phyloP scores from a whole-genome alignment of 1,140 invertebrate species.

The Drosophila truncata region DNA sequence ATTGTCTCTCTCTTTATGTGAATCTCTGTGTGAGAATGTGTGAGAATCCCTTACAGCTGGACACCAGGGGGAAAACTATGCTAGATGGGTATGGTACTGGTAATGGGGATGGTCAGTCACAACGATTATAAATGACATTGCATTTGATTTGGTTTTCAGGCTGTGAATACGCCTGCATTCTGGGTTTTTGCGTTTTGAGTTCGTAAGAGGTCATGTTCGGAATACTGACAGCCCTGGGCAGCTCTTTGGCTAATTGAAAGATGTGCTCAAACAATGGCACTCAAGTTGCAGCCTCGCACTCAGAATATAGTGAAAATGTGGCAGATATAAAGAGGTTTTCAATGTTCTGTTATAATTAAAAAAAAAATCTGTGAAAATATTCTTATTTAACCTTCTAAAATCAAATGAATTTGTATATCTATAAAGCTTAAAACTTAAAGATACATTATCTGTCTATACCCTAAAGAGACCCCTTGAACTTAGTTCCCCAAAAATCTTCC shows the following conservation, averaged over 20 bases:
- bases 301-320: too few relatives aligned
- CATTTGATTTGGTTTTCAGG: conserved; percentile 53
- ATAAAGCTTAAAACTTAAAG: not conserved
- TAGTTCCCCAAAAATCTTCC: not conserved
- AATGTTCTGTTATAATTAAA: not conserved
- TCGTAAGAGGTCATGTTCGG: conserved; percentile 38
- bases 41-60: conserved; percentile 59
- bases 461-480: conserved; percentile 7
- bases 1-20: conserved; percentile 32
- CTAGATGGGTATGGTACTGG: not conserved
- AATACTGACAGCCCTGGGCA: conserved; percentile 21
- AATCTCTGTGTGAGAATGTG: conserved; percentile 25
- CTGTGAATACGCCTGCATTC: conserved; percentile 74
- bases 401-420: too few relatives aligned
- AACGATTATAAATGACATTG: conserved; percentile 84
- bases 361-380: too few relatives aligned
- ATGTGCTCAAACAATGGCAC: not conserved
- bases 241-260: conserved; percentile 17
- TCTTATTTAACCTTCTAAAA: not conserved
- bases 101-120: conserved; percentile 34
- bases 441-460: not conserved
- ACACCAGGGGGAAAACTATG: conserved; percentile 48
- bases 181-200: conserved; percentile 38
- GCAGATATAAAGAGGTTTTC: not conserved
- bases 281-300: not conserved